These are phyloP conservation scores for Cerastoderma edule DNA, from an alignment of 2,888 invertebrate species.

Conservation along the genomic window DNA sequence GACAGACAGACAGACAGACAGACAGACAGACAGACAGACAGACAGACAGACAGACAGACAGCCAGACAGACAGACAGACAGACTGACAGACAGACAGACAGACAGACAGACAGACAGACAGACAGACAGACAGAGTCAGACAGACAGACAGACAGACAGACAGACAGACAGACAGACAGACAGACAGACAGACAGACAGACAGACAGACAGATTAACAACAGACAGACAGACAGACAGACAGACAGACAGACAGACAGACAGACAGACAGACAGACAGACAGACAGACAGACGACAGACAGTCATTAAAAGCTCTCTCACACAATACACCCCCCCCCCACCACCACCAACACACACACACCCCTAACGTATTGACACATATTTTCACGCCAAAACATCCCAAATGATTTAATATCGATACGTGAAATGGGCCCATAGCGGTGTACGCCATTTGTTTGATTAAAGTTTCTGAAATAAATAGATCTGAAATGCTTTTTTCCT, in stretches of 20 bases:
- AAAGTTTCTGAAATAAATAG: too few relatives aligned
- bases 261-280: background rate
- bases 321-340: too few relatives aligned
- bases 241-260: background rate
- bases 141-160: constrained; percentile 1
- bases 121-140: background rate
- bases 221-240: background rate
- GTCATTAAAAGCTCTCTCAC: too few relatives aligned
- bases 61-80: background rate
- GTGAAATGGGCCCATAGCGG: too few relatives aligned
- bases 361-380: too few relatives aligned
- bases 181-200: constrained; percentile 1
- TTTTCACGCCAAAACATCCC: too few relatives aligned
- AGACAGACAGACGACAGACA: background rate
- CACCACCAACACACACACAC: too few relatives aligned
- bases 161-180: constrained; percentile 1
- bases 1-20: background rate
- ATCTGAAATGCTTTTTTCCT: too few relatives aligned
- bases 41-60: background rate
- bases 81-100: background rate
- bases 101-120: background rate
- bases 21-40: constrained; percentile 1
- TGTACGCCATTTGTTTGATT: too few relatives aligned
- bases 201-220: background rate
- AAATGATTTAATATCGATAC: too few relatives aligned